These are phyloP conservation scores for Psephotus haematonotus DNA, from an alignment of 2,113 vertebrate genomes.

Conservation along the genomic window DNA sequence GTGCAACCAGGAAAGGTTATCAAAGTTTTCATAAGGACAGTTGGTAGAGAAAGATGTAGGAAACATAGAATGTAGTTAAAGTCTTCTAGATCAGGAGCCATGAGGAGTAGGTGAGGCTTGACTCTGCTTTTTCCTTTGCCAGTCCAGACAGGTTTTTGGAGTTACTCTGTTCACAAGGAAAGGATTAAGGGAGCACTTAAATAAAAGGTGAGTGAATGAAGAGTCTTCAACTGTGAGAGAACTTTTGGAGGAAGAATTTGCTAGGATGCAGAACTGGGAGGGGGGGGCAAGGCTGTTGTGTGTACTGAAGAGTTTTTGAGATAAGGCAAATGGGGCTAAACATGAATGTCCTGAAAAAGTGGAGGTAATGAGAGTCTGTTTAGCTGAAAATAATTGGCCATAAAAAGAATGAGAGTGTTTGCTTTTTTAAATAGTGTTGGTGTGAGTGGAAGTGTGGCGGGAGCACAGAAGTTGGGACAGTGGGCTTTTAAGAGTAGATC, in stretches of 20 bases:
- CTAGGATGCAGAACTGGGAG: background rate
- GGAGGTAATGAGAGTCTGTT: background rate
- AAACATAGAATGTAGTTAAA: background rate
- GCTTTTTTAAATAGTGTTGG: background rate
- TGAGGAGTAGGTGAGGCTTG: background rate
- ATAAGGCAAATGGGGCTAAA: background rate
- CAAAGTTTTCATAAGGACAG: background rate
- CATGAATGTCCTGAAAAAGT: background rate
- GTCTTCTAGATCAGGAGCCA: background rate
- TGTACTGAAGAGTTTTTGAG: background rate
- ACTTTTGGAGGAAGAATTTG: background rate
- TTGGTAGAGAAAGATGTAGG: background rate
- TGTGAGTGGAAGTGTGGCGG: background rate
- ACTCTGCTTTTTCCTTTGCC: background rate
- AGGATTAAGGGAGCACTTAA: background rate
- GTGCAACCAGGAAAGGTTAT: background rate
- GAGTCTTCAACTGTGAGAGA: background rate
- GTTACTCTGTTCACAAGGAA: background rate
- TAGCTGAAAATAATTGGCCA: background rate
- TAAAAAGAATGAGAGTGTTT: background rate
- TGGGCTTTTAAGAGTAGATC: background rate
- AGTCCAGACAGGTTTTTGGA: background rate
- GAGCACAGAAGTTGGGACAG: background rate
- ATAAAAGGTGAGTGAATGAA: background rate
- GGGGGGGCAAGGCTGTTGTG: background rate